Conservation (phyloP, 2,113 vertebrate species). For the Calyptomena viridis region DNA sequence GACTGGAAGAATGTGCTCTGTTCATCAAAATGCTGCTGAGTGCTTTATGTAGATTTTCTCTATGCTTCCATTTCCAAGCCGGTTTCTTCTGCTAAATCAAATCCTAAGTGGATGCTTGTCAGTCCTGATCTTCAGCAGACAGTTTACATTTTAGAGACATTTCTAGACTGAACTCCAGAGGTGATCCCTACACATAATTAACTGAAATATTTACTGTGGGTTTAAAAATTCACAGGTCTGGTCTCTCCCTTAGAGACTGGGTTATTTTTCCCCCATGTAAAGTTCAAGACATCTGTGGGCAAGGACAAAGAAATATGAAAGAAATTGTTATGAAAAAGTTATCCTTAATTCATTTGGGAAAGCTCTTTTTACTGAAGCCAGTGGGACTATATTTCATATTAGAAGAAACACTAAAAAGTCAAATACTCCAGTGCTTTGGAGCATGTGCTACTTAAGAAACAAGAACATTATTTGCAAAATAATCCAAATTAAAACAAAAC, state of each 20-base stretch:
- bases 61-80: background rate
- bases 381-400: background rate
- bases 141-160: background rate
- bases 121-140: background rate
- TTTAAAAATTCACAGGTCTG: background rate
- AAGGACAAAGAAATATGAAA: background rate
- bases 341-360: background rate
- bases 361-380: background rate
- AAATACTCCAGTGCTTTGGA: background rate
- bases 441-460: background rate
- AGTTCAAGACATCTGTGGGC: background rate
- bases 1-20: background rate
- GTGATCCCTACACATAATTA: background rate
- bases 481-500: background rate
- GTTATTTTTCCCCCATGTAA: background rate
- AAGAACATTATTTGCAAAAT: background rate
- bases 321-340: background rate
- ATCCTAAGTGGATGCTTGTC: background rate
- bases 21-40: background rate
- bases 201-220: background rate
- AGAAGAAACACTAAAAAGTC: background rate
- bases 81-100: background rate
- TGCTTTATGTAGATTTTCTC: background rate
- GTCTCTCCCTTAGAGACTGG: background rate
- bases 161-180: background rate